Evolutionary conservation across 1,140 invertebrate genomes (phyloP).

Genomic region (Hormaphis cornu): DNA sequence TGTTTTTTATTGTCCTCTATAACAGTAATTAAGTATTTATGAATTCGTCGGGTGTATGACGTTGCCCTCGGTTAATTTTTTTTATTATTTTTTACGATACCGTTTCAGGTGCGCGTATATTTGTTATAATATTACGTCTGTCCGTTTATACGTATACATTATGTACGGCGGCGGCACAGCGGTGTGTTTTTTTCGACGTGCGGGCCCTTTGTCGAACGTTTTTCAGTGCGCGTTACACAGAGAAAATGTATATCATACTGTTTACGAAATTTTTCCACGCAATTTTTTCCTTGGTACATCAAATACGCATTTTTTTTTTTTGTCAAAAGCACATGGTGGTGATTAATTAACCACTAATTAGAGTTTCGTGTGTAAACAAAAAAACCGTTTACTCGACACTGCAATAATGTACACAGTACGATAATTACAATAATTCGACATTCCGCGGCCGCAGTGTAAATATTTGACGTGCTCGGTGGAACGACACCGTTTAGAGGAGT

Average conservation of each 20-base stretch:
- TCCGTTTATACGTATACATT: neutral
- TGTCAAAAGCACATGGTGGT: neutral
- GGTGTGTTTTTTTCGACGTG: neutral
- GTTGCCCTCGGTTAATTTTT: constrained; percentile 10
- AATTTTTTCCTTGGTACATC: constrained; percentile 8
- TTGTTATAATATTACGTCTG: too few species aligned
- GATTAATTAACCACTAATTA: constrained; percentile 18
- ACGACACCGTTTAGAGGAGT: neutral
- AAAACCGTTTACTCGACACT: constrained; percentile 22
- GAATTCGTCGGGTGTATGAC: constrained; percentile 28
- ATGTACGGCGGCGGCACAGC: too few species aligned
- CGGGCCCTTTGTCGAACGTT: constrained; percentile 4
- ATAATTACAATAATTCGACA: neutral
- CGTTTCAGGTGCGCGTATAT: neutral
- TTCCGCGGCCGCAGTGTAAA: neutral
- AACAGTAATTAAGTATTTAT: constrained; percentile 32
- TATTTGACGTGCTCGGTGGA: constrained; percentile 9
- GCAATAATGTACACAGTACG: neutral
- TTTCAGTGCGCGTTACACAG: neutral
- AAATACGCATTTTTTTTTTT: neutral
- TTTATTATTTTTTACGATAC: constrained; percentile 20
- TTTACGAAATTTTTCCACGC: too few species aligned
- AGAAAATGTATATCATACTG: neutral
- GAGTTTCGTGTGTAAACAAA: constrained; percentile 11
- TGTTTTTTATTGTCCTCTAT: constrained; percentile 24